Conservation (phyloP, 2,113 vertebrate genomes). For the Anoura caudifer region DNA sequence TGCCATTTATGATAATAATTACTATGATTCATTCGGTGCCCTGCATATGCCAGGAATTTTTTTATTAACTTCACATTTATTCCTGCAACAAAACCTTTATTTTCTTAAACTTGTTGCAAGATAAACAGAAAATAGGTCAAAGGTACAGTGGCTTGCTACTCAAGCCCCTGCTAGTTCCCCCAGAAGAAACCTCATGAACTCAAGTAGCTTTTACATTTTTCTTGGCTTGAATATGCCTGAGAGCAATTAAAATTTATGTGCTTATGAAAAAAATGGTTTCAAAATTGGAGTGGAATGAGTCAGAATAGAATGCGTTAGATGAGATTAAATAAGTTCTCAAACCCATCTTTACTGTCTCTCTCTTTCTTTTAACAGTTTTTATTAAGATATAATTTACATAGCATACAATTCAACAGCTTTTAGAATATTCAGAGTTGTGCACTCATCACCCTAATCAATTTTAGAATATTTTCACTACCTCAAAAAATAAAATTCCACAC, state of each 20-base stretch:
- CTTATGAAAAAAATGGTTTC: slow-evolving; percentile 16
- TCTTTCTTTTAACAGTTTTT: background rate
- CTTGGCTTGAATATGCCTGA: background rate
- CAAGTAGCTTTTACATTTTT: slow-evolving; percentile 1
- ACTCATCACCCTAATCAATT: background rate
- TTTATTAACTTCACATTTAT: background rate
- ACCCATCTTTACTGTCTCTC: background rate
- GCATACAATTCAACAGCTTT: background rate
- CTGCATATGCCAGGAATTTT: background rate
- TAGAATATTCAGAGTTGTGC: background rate
- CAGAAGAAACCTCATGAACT: background rate
- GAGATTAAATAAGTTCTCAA: slow-evolving; percentile 10
- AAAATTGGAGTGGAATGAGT: slow-evolving; percentile 21
- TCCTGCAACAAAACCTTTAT: background rate
- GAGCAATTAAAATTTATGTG: background rate
- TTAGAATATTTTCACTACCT: slow-evolving; percentile 4
- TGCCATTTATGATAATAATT: background rate
- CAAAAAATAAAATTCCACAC: background rate
- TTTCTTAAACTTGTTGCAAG: slow-evolving; percentile 29
- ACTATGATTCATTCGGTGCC: background rate
- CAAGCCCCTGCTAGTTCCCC: slow-evolving; percentile 38
- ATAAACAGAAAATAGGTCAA: background rate
- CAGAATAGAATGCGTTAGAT: background rate
- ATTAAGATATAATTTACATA: background rate
- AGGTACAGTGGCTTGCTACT: background rate